Evolutionary conservation across 1,140 invertebrate genomes (phyloP).

Genomic region (Solen grandis): DNA sequence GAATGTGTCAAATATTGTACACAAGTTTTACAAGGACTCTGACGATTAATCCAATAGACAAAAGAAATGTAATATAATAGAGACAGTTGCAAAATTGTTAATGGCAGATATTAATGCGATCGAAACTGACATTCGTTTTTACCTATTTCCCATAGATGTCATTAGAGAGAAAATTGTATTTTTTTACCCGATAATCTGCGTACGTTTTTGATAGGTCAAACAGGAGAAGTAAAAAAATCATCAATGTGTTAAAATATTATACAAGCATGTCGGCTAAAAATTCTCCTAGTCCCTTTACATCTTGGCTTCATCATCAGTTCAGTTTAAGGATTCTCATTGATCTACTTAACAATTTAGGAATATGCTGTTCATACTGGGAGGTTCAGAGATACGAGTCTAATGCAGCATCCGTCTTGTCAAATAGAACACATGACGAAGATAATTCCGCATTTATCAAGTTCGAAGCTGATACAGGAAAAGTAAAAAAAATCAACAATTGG

Average conservation of each 20-base stretch:
- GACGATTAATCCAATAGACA: neutral
- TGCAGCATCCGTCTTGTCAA: no score
- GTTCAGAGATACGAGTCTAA: constrained; percentile 53
- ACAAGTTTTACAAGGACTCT: constrained; percentile 7
- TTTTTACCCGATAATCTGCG: constrained; percentile 16
- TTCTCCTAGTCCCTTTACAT: constrained; percentile 60
- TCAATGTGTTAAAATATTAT: constrained; percentile 23
- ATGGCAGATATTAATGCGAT: constrained; percentile 41
- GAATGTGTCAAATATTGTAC: constrained; percentile 23
- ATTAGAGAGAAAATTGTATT: neutral
- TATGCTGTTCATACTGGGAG: constrained; percentile 54
- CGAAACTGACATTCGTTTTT: constrained; percentile 1
- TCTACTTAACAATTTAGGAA: constrained; percentile 44
- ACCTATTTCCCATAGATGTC: neutral
- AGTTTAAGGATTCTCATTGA: constrained; percentile 57
- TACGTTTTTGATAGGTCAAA: neutral
- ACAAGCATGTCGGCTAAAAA: constrained; percentile 48
- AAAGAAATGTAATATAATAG: constrained; percentile 26
- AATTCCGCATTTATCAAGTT: no score
- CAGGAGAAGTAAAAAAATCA: constrained; percentile 31
- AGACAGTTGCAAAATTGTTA: constrained; percentile 39
- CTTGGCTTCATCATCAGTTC: constrained; percentile 56
- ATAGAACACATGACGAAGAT: no score
- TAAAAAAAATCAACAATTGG: constrained; percentile 41
- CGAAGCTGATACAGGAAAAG: constrained; percentile 8